These are phyloP conservation scores for Cettia cetti DNA, from an alignment of 2,113 vertebrate species.

Conservation along the genomic window DNA sequence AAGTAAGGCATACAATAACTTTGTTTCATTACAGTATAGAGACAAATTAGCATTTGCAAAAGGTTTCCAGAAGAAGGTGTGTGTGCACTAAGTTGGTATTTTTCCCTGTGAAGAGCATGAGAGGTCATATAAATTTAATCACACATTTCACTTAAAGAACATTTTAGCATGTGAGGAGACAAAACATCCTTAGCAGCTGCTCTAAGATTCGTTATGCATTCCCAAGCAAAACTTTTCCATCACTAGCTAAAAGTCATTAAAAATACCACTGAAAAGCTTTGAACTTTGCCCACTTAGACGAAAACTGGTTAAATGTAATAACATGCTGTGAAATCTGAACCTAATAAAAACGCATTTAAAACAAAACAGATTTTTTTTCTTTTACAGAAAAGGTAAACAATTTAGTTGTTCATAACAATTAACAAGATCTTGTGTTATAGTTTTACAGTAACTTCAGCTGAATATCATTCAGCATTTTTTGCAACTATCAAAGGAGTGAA, in stretches of 20 bases:
- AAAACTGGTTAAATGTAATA: neutral
- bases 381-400: neutral
- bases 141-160: conserved; percentile 17
- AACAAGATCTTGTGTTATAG: neutral
- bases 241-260: neutral
- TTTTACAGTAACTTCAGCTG: neutral
- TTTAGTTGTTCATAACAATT: neutral
- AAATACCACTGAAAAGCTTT: neutral
- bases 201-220: conserved; percentile 6
- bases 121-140: conserved; percentile 47
- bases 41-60: neutral
- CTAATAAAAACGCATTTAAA: neutral
- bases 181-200: conserved; percentile 47
- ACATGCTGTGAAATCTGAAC: neutral
- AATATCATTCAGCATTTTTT: neutral
- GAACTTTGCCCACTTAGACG: neutral
- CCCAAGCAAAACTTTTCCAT: conserved; percentile 16
- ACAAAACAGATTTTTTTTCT: neutral
- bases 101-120: conserved; percentile 35
- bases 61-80: conserved; percentile 13
- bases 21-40: conserved; percentile 34
- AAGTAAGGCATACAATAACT: neutral
- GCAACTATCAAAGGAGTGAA: neutral
- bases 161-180: conserved; percentile 38
- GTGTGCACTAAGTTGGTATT: neutral